These are phyloP conservation scores for Henicopernis longicauda DNA, from an alignment of 2,113 vertebrate species.

Conservation along the genomic window DNA sequence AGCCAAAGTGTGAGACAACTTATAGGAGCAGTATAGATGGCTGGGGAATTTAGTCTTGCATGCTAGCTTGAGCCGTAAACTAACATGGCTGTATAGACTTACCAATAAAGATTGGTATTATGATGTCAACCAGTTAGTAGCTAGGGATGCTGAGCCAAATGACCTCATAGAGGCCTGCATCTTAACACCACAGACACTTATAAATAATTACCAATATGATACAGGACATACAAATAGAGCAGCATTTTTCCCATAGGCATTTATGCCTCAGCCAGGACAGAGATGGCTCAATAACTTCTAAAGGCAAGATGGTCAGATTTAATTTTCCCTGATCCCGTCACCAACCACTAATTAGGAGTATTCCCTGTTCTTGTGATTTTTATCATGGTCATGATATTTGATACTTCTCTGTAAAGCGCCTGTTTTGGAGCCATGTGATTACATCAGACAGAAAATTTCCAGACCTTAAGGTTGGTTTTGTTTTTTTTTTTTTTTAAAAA, in stretches of 20 bases:
- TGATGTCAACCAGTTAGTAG: background rate
- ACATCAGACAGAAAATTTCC: background rate
- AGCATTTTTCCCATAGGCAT: background rate
- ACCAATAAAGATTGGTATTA: background rate
- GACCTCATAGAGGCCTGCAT: background rate
- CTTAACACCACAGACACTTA: background rate
- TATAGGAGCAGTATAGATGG: background rate
- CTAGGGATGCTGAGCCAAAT: conserved; percentile 6
- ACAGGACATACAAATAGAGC: background rate
- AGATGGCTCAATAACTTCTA: background rate
- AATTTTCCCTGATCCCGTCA: background rate
- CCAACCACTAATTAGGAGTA: background rate
- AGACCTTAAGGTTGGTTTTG: background rate
- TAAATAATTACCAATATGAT: background rate
- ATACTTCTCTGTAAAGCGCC: background rate
- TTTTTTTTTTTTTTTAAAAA: background rate
- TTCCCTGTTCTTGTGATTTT: conserved; percentile 8
- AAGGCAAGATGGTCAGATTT: background rate
- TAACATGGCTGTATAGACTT: background rate
- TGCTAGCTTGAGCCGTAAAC: conserved; percentile 12
- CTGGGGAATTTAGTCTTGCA: conserved; percentile 9
- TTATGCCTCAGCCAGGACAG: background rate
- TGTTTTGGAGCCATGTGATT: conserved; percentile 2
- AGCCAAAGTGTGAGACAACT: conserved; percentile 11
- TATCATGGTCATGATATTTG: background rate